These are phyloP conservation scores for Malthinus seriepunctatus DNA, from an alignment of 2,888 invertebrate genomes.

Conservation along the genomic window DNA sequence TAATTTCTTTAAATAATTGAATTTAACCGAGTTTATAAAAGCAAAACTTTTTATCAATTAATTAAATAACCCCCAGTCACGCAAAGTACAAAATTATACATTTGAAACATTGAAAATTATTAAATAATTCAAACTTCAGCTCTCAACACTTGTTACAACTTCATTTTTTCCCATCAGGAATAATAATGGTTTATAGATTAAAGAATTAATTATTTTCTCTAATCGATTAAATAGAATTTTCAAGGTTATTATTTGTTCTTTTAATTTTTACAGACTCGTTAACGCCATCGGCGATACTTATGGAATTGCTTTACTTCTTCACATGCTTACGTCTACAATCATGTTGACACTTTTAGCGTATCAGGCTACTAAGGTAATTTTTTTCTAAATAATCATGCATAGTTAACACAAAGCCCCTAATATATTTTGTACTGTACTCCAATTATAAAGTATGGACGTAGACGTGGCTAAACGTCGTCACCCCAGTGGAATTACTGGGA, in stretches of 20 bases:
- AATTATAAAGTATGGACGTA: too few species aligned
- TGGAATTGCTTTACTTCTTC: slow-evolving; percentile 79
- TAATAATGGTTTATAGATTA: neutral
- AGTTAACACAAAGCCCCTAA: too few species aligned
- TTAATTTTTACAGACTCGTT: slow-evolving; percentile 65
- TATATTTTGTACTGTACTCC: neutral
- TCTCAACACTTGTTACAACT: slow-evolving; percentile 8
- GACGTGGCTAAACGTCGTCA: too few species aligned
- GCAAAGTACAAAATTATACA: slow-evolving; percentile 8
- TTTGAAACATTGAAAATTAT: slow-evolving; percentile 1
- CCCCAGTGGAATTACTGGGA: too few species aligned
- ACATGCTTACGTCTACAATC: slow-evolving; percentile 85
- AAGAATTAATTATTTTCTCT: neutral
- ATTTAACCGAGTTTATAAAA: neutral
- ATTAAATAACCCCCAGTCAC: slow-evolving; percentile 12
- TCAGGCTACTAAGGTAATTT: slow-evolving; percentile 78
- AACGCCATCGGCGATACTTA: slow-evolving; percentile 82
- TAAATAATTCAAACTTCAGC: slow-evolving; percentile 17
- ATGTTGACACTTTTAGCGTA: slow-evolving; percentile 82
- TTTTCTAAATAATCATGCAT: too few species aligned
- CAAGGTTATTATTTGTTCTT: neutral
- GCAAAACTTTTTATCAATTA: neutral
- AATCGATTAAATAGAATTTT: neutral
- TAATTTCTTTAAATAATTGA: slow-evolving; percentile 1
- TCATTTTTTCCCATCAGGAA: slow-evolving; percentile 13